Conservation (phyloP, 2,888 invertebrate species). For the Lithophane socia region DNA sequence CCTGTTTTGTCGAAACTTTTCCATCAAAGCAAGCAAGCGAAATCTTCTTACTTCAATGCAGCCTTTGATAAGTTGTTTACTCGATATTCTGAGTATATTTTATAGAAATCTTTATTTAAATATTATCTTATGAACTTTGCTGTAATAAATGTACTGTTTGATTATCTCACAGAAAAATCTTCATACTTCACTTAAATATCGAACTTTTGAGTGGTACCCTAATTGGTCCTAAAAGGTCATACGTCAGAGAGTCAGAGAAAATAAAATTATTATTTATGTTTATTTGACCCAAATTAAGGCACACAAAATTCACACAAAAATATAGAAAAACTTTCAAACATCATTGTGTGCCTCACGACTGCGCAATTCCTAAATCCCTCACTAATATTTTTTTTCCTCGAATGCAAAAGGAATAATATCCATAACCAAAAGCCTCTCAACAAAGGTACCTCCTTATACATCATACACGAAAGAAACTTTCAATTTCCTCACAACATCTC, state of each 20-base stretch:
- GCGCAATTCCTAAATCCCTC: not conserved
- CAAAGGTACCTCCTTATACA: slow-evolving; percentile 13
- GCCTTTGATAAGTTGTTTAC: slow-evolving; percentile 6
- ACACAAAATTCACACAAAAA: not conserved
- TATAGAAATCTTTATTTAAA: not conserved
- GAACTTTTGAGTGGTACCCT: not conserved
- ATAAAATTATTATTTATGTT: not conserved
- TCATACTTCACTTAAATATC: not conserved
- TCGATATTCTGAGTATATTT: not conserved
- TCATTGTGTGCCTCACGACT: not conserved
- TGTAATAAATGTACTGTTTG: not conserved
- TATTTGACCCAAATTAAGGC: not conserved
- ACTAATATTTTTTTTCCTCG: not conserved
- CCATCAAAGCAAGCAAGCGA: not conserved
- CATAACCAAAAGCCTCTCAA: slow-evolving; percentile 26
- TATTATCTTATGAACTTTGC: not conserved
- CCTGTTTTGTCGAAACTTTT: not conserved
- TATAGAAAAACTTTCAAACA: not conserved
- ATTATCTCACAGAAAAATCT: not conserved
- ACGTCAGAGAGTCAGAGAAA: not conserved
- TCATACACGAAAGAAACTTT: slow-evolving; percentile 40
- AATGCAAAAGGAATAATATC: slow-evolving; percentile 3
- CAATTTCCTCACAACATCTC: slow-evolving; percentile 49
- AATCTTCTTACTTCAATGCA: slow-evolving; percentile 1
- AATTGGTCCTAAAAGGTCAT: not conserved